phyloP scores from a whole-genome alignment of 2,113 vertebrate genomes.

The Rattus norvegicus region DNA sequence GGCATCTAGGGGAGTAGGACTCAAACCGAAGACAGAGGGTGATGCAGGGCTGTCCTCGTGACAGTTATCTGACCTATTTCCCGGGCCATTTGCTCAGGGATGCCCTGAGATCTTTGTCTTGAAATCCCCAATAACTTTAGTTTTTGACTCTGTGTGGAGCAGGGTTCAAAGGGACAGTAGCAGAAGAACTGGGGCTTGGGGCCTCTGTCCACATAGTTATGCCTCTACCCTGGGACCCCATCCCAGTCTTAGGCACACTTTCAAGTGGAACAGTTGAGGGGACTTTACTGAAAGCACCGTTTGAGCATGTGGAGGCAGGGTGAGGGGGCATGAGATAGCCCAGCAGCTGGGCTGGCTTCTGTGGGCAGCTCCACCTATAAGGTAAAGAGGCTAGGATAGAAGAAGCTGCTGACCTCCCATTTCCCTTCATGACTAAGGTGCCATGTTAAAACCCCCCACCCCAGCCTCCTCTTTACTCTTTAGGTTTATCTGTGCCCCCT shows the following conservation, averaged over 20 bases:
- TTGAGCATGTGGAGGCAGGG: accelerated
- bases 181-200: not conserved
- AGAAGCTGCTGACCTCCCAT: too few relatives aligned
- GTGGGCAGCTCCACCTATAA: not conserved
- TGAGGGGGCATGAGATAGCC: accelerated
- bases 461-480: too few relatives aligned
- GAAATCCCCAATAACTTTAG: not conserved
- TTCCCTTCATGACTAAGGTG: not conserved
- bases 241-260: too few relatives aligned
- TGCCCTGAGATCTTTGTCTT: not conserved
- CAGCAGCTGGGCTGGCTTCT: accelerated
- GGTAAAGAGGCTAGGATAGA: not conserved
- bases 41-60: not conserved
- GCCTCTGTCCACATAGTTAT: not conserved
- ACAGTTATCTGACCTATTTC: too few relatives aligned
- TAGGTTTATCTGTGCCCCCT: not conserved
- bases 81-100: not conserved
- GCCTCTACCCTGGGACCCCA: not conserved
- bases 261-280: not conserved
- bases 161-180: not conserved
- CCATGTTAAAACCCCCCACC: not conserved
- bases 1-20: not conserved
- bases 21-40: too few relatives aligned
- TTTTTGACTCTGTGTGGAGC: not conserved
- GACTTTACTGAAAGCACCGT: not conserved